phyloP scores from a whole-genome alignment of 2,888 invertebrate species.

The Caradrina kadenii region DNA sequence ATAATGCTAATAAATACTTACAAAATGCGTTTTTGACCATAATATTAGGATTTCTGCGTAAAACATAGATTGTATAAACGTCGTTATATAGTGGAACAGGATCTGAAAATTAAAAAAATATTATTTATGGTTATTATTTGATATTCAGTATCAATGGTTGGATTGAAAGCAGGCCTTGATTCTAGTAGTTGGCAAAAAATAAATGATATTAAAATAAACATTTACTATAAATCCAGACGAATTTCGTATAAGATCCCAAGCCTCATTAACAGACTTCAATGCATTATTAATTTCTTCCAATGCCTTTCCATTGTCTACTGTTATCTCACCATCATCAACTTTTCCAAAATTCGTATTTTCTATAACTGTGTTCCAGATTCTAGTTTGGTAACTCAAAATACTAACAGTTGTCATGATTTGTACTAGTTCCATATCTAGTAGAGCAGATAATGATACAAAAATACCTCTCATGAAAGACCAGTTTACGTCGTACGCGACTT shows the following conservation, averaged over 20 bases:
- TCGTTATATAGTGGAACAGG: conserved; percentile 39
- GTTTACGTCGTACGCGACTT: neutral
- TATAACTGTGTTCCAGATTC: conserved; percentile 29
- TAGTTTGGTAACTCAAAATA: conserved; percentile 24
- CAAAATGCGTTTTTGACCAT: conserved; percentile 18
- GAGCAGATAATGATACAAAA: conserved; percentile 21
- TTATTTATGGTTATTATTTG: neutral
- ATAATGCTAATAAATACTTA: conserved; percentile 19
- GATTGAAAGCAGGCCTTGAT: no score
- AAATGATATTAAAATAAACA: neutral
- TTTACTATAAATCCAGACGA: conserved; percentile 35
- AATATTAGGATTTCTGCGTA: conserved; percentile 29
- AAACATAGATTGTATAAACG: conserved; percentile 41
- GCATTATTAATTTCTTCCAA: conserved; percentile 30
- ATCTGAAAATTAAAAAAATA: conserved; percentile 10
- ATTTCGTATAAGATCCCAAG: conserved; percentile 36
- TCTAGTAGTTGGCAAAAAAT: no score
- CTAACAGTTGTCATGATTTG: conserved; percentile 11
- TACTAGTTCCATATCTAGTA: conserved; percentile 41
- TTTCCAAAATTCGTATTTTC: conserved; percentile 3
- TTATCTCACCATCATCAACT: conserved; percentile 21
- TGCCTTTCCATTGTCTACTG: conserved; percentile 12
- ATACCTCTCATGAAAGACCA: conserved; percentile 40
- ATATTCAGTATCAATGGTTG: no score
- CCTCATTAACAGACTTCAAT: conserved; percentile 24